Conservation (phyloP, 2,113 vertebrate species). For the Tricholaema leucomelas region DNA sequence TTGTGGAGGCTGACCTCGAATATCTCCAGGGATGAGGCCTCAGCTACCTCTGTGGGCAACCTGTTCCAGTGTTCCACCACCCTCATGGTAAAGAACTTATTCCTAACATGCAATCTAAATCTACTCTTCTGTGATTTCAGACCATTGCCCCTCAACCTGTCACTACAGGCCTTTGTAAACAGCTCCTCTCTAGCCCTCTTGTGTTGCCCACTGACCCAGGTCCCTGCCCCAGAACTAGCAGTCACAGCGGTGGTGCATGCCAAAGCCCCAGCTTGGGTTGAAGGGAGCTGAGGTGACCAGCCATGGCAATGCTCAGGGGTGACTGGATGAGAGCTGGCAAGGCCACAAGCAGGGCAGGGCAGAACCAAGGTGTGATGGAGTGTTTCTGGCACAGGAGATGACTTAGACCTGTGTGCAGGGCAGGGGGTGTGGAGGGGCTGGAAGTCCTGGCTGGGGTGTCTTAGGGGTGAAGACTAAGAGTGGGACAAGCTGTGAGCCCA, state of each 20-base stretch:
- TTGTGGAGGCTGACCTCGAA: no score
- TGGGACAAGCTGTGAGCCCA: background rate
- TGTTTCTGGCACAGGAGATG: background rate
- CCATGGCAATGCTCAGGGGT: rapidly evolving
- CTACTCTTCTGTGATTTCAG: no score
- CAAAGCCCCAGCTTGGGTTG: background rate
- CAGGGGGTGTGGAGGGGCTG: background rate
- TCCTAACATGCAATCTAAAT: no score
- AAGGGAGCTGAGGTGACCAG: background rate
- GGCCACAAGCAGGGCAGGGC: background rate
- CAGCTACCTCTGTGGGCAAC: no score
- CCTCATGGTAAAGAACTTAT: no score
- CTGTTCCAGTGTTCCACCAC: no score
- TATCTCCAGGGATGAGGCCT: no score
- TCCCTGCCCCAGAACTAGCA: background rate
- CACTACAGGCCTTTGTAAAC: no score
- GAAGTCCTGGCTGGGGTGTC: rapidly evolving
- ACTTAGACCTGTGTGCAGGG: background rate
- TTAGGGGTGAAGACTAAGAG: background rate
- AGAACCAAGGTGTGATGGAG: background rate
- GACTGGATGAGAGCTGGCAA: rapidly evolving
- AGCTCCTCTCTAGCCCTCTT: no score
- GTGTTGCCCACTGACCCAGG: background rate
- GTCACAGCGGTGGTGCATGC: background rate
- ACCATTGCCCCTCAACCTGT: no score